These are phyloP conservation scores for Tinea pellionella DNA, from an alignment of 2,888 invertebrate species.

Conservation along the genomic window DNA sequence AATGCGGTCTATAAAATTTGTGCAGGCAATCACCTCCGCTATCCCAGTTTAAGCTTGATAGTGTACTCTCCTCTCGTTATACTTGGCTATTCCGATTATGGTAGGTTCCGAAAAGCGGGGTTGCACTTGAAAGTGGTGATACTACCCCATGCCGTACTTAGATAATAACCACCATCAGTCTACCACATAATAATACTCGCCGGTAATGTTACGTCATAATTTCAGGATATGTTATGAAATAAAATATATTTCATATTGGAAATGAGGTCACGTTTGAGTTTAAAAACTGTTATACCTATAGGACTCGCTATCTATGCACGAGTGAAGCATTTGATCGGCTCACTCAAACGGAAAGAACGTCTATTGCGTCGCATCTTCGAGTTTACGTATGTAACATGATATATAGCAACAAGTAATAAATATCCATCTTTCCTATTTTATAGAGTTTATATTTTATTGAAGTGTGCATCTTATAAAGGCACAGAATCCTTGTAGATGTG, in stretches of 20 bases:
- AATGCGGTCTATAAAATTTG: no score
- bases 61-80: no score
- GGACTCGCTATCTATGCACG: neutral
- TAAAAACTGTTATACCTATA: neutral
- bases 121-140: no score
- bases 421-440: neutral
- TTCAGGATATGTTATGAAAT: neutral
- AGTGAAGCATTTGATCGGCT: constrained; percentile 8
- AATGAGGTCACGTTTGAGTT: constrained; percentile 4
- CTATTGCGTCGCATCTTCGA: neutral
- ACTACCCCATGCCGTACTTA: no score
- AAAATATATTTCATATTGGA: neutral
- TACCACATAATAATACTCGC: no score
- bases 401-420: neutral
- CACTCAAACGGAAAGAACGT: constrained; percentile 5
- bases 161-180: no score
- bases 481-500: neutral
- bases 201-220: no score
- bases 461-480: neutral
- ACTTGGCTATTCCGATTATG: no score
- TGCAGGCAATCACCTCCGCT: no score
- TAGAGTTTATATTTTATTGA: neutral
- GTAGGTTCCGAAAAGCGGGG: no score
- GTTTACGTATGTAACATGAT: constrained; percentile 7
- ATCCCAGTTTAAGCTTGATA: no score